A percentile compares a stretch with the other conserved stretches of the same genome.
These are phyloP conservation scores for Megastigmus dorsalis DNA, from an alignment of 2,888 invertebrate species.

Conservation along the genomic window DNA sequence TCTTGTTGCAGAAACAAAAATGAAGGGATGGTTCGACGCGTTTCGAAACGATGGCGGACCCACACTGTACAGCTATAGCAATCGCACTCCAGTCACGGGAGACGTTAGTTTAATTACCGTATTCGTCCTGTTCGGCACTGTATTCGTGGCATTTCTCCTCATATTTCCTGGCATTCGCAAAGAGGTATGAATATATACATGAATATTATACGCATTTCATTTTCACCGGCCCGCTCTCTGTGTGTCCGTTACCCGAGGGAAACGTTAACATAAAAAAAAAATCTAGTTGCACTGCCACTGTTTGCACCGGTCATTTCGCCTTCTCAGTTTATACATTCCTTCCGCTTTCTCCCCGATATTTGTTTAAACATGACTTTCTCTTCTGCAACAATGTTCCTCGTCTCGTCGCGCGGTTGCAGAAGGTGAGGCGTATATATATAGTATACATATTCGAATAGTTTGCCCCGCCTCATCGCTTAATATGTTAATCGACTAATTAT, in stretches of 20 bases:
- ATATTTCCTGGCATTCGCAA: constrained; percentile 97
- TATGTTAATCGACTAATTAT: no score
- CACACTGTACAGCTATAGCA: constrained; percentile 95
- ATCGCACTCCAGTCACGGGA: constrained; percentile 95
- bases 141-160: constrained; percentile 95
- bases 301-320: no score
- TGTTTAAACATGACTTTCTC: constrained; percentile 17
- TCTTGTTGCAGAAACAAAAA: constrained; percentile 74
- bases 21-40: constrained; percentile 98
- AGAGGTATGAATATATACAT: constrained; percentile 81
- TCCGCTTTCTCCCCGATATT: constrained; percentile 4
- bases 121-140: constrained; percentile 90
- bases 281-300: no score
- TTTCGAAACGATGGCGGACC: constrained; percentile 97
- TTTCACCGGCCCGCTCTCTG: neutral
- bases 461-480: no score
- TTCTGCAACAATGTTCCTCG: neutral
- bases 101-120: constrained; percentile 92
- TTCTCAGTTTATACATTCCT: no score
- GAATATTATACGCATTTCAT: neutral
- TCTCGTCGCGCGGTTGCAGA: neutral
- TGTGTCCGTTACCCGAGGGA: no score
- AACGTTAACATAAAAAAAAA: no score
- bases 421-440: no score
- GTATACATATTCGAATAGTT: no score